Conservation (phyloP, 2,797 vertebrate genomes). For the Hydrocynus forskahlii region DNA sequence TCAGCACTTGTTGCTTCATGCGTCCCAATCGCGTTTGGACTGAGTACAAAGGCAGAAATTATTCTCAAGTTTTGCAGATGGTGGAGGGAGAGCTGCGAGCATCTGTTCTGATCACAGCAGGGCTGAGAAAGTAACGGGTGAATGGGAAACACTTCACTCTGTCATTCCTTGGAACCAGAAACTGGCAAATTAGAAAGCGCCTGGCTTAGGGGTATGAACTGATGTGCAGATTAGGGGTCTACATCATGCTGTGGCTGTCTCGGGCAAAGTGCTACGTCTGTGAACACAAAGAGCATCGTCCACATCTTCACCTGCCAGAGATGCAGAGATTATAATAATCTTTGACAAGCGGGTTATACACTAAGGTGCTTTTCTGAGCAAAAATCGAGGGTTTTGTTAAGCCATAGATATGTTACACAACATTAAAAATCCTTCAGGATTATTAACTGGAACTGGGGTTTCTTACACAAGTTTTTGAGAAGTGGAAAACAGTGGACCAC, state of each 20-base stretch:
- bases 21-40: constrained; percentile 76
- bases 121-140: not conserved
- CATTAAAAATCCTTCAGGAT: too few species aligned
- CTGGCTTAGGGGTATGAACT: not conserved
- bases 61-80: constrained; percentile 81
- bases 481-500: too few species aligned
- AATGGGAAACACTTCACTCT: not conserved
- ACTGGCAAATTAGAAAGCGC: not conserved
- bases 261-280: not conserved
- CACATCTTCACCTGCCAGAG: not conserved
- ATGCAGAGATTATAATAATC: not conserved
- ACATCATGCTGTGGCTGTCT: not conserved
- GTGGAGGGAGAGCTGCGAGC: not conserved
- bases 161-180: not conserved
- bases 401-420: too few species aligned
- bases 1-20: constrained; percentile 57
- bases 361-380: not conserved
- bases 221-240: not conserved
- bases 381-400: too few species aligned
- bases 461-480: too few species aligned
- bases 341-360: not conserved
- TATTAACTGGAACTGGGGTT: too few species aligned
- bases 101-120: not conserved
- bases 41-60: constrained; percentile 81
- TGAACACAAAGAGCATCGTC: not conserved